Evolutionary conservation across 2,797 vertebrate genomes (phyloP), one percentile per base, ranked within the genome.

Genomic region (Myotis pilosus): DNA sequence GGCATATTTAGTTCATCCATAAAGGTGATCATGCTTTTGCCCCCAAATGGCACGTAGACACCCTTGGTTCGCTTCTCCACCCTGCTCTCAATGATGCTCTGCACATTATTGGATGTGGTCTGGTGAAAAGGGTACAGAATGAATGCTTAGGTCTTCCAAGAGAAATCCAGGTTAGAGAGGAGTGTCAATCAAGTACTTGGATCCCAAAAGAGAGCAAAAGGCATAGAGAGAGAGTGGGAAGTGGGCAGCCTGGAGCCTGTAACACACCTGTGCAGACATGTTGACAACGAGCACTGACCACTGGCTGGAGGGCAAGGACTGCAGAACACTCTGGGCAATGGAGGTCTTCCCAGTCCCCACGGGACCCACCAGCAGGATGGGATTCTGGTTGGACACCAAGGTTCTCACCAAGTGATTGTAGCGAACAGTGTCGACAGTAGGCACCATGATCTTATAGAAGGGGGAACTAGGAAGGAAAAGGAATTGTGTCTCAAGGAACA

Each of bases 1-100:
- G 99, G 99, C 99, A 99, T 99, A 97, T 99, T 99, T 36, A 99
- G 98, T 97, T 99, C 99, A 7, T 99, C 99, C 97, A 99, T 98
- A 94, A 99, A 99, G 84, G 98, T 98, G 82, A 99, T 97, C 98
- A 99, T 98, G 68, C 96, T 98, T 93, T 99, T 99, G 25, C 99
- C 99, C 1, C 99, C 99, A 5, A 97, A 76, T 0, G 99, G 99
- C 62, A 99, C 98, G 15, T 98, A 99, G 41, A 99, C 98, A 0
- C 98, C 98, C 96, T 99, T 99, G 95, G 99, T 99, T 80, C 99
- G 98, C 96, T 99, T 99, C 97, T 99, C 99, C 92, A 99, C 98
- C 1, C 98, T 98, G 94, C 99, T 99, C 97, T 99, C 99, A 2
- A 99, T 97, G 36, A 99, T 99, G 95, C 98, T 98, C 97, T 99